Evolutionary conservation across 2,113 vertebrate species (phyloP).

Genomic region (Tautogolabrus adspersus): DNA sequence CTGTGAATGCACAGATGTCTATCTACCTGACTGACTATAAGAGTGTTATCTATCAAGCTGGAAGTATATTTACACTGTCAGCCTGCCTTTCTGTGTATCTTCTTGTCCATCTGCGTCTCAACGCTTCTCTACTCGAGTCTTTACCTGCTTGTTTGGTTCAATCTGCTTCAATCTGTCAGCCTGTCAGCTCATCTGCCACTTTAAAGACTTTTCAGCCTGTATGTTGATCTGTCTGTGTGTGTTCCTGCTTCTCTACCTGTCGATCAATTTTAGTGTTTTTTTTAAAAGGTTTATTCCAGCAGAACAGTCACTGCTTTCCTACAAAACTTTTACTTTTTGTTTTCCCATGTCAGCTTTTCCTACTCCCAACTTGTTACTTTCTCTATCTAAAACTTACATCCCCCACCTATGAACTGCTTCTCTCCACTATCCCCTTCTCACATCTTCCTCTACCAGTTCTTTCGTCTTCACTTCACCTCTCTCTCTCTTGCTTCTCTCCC

Average conservation of each 20-base stretch:
- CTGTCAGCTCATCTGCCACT: slow-evolving; percentile 49
- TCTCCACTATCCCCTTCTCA: slow-evolving; percentile 8
- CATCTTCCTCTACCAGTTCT: neutral
- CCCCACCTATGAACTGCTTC: slow-evolving; percentile 7
- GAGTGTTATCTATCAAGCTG: slow-evolving; percentile 5
- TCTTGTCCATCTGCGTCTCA: slow-evolving; percentile 39
- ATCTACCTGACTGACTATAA: slow-evolving; percentile 17
- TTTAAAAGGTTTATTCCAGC: slow-evolving; percentile 27
- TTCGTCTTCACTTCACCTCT: neutral
- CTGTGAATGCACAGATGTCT: slow-evolving; percentile 3
- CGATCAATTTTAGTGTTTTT: slow-evolving; percentile 34
- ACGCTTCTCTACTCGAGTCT: slow-evolving; percentile 26
- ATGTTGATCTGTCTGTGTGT: slow-evolving; percentile 32
- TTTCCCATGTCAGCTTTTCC: neutral
- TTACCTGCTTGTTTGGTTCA: slow-evolving; percentile 40
- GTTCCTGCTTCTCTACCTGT: slow-evolving; percentile 12
- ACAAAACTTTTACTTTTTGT: slow-evolving; percentile 13
- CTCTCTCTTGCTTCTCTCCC: slow-evolving; percentile 8
- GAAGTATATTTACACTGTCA: slow-evolving; percentile 20
- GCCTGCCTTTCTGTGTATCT: slow-evolving; percentile 28
- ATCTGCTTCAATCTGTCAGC: slow-evolving; percentile 26
- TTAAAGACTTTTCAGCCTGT: slow-evolving; percentile 36
- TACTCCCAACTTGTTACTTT: slow-evolving; percentile 1
- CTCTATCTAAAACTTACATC: slow-evolving; percentile 10
- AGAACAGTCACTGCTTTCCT: slow-evolving; percentile 11